A percentile compares a stretch with the other conserved stretches of the same genome.
Conservation (phyloP, 2,888 invertebrate species). For the Caenorhabditis sinica region DNA sequence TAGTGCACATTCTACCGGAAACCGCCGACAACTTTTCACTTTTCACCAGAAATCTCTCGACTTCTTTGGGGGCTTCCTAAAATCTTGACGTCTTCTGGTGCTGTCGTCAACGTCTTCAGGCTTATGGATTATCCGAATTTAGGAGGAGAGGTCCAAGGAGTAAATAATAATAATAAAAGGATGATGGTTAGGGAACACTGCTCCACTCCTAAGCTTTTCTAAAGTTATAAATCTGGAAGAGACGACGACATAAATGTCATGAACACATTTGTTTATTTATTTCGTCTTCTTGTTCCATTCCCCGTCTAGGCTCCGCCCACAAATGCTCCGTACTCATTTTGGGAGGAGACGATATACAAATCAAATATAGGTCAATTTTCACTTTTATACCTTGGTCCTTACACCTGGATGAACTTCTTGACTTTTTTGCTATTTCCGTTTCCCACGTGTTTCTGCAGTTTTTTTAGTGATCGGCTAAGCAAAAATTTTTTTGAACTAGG, state of each 20-base stretch:
- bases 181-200: not conserved
- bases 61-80: conserved; percentile 7
- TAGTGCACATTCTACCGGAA: conserved; percentile 51
- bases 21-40: conserved; percentile 55
- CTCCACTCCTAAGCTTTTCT: not conserved
- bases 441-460: too few species aligned
- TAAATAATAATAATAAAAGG: conserved; percentile 26
- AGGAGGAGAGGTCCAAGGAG: not conserved
- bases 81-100: conserved; percentile 1
- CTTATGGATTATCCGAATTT: conserved; percentile 20
- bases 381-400: conserved; percentile 4
- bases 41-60: conserved; percentile 39
- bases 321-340: conserved; percentile 5
- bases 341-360: not conserved
- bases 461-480: too few species aligned
- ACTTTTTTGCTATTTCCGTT: conserved; percentile 1
- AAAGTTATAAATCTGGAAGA: conserved; percentile 13
- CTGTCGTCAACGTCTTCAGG: conserved; percentile 27
- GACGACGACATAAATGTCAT: conserved; percentile 31
- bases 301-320: conserved; percentile 35
- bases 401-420: conserved; percentile 21
- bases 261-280: conserved; percentile 66
- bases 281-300: not conserved
- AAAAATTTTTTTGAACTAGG: not conserved
- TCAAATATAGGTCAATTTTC: not conserved